These are phyloP conservation scores for Trilocha varians DNA, from an alignment of 2,888 invertebrate species.

Conservation along the genomic window DNA sequence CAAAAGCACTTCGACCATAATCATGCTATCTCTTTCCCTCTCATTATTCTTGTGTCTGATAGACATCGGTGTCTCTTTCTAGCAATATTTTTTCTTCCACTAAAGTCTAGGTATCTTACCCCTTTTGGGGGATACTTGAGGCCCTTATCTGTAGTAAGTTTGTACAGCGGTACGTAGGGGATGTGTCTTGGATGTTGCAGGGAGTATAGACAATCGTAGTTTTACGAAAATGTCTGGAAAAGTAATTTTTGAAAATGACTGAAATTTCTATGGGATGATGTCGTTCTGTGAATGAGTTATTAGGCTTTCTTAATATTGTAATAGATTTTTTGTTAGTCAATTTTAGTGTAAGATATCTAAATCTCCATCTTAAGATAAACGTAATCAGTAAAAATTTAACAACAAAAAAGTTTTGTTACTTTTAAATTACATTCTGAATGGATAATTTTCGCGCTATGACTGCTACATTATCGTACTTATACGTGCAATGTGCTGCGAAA, in stretches of 20 bases:
- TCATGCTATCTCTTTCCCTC: neutral
- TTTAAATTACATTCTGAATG: too few relatives aligned
- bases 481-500: constrained; percentile 58
- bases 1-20: neutral
- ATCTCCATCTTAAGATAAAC: too few relatives aligned
- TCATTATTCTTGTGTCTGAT: constrained; percentile 3
- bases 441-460: constrained; percentile 14
- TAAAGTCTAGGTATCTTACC: constrained; percentile 69
- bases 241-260: neutral
- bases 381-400: too few relatives aligned
- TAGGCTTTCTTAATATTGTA: too few relatives aligned
- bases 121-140: constrained; percentile 69
- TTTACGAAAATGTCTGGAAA: constrained; percentile 2
- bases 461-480: constrained; percentile 43
- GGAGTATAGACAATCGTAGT: constrained; percentile 18
- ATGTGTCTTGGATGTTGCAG: constrained; percentile 65
- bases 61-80: constrained; percentile 35
- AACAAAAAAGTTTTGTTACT: too few relatives aligned
- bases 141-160: constrained; percentile 71
- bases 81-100: constrained; percentile 63
- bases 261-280: neutral
- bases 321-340: too few relatives aligned
- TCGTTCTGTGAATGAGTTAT: too few relatives aligned
- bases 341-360: too few relatives aligned
- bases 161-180: constrained; percentile 69